A percentile compares a stretch with the other conserved stretches of the same genome.
Conservation (phyloP, 1,140 invertebrate genomes). For the Stegodyphus dumicola region DNA sequence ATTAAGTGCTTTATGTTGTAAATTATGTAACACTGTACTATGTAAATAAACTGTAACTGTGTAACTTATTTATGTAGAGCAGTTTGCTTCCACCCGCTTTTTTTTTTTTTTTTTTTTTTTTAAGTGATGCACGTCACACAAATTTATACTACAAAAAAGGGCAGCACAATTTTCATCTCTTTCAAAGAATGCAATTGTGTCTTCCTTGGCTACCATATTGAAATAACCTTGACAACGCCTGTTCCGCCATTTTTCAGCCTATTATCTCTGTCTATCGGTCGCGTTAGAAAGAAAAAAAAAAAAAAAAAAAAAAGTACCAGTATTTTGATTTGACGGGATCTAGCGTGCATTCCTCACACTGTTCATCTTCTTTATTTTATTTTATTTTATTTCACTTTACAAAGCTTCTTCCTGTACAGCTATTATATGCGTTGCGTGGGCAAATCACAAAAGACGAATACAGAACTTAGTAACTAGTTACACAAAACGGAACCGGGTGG, state of each 20-base stretch:
- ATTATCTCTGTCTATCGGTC: conserved; percentile 22
- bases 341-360: neutral
- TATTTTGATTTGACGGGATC: too few species aligned
- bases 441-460: neutral
- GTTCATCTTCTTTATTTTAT: neutral
- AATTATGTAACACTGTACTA: too few species aligned
- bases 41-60: too few species aligned
- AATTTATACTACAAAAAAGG: neutral
- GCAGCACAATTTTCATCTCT: conserved; percentile 3
- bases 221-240: conserved; percentile 48
- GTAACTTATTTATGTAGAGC: too few species aligned
- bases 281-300: neutral
- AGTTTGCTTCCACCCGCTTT: too few species aligned
- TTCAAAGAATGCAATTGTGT: conserved; percentile 1
- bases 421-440: conserved; percentile 20
- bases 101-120: too few species aligned
- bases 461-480: too few species aligned
- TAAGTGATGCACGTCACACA: too few species aligned
- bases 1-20: too few species aligned
- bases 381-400: neutral
- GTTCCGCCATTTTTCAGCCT: conserved; percentile 12
- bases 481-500: too few species aligned
- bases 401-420: conserved; percentile 28
- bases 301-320: too few species aligned
- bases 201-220: neutral